These are phyloP conservation scores for Carposina sasakii DNA, from an alignment of 1,140 invertebrate species.

Conservation along the genomic window DNA sequence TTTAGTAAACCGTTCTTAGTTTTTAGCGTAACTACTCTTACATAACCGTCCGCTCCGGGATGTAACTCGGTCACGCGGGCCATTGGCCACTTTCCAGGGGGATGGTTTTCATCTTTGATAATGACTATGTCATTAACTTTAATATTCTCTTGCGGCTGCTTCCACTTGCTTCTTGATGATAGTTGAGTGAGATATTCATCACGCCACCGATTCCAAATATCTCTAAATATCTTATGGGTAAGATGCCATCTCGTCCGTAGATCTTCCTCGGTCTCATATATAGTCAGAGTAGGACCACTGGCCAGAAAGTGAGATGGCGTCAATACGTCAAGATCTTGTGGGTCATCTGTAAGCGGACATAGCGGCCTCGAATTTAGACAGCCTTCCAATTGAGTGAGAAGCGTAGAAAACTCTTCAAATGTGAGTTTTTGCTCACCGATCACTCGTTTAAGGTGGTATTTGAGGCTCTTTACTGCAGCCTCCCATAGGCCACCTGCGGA, in stretches of 20 bases:
- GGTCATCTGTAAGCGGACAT: constrained; percentile 20
- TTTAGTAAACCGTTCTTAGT: constrained; percentile 14
- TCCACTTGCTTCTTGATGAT: constrained; percentile 10
- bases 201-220: constrained; percentile 15
- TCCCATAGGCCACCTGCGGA: constrained; percentile 23
- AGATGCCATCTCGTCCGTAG: constrained; percentile 7
- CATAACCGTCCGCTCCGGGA: constrained; percentile 28
- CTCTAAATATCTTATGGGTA: constrained; percentile 6
- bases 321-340: constrained; percentile 29
- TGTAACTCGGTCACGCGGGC: constrained; percentile 32
- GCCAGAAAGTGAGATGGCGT: constrained; percentile 53
- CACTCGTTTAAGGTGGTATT: constrained; percentile 27
- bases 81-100: constrained; percentile 28
- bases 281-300: constrained; percentile 18
- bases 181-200: constrained; percentile 15
- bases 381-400: constrained; percentile 33
- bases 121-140: constrained; percentile 25
- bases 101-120: constrained; percentile 20
- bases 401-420: constrained; percentile 35
- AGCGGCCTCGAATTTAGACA: constrained; percentile 40
- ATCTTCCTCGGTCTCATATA: constrained; percentile 8
- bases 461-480: constrained; percentile 9
- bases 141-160: constrained; percentile 6
- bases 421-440: constrained; percentile 30
- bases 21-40: constrained; percentile 34